Evolutionary conservation across 2,797 vertebrate genomes (phyloP).

Genomic region (Masticophis lateralis): DNA sequence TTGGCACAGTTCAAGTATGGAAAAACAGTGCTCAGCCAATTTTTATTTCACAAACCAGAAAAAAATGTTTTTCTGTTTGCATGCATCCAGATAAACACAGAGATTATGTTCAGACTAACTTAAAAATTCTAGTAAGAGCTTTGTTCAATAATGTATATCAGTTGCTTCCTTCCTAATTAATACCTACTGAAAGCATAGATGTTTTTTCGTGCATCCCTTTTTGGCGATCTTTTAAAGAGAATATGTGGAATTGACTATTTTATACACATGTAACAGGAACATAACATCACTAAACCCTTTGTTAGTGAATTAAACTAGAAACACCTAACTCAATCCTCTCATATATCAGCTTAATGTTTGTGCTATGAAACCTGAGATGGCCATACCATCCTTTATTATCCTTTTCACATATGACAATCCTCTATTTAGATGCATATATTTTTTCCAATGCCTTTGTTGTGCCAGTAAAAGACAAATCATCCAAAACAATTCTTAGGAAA

Average conservation of each 20-base stretch:
- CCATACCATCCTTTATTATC: background rate
- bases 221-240: background rate
- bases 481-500: background rate
- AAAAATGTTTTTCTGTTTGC: background rate
- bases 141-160: background rate
- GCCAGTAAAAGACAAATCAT: background rate
- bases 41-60: slow-evolving; percentile 3
- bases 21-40: background rate
- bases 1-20: background rate
- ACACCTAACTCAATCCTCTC: background rate
- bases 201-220: background rate
- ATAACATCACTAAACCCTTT: background rate
- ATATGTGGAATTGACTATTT: background rate
- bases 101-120: background rate
- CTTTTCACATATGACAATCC: background rate
- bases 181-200: background rate
- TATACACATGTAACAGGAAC: background rate
- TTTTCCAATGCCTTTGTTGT: background rate
- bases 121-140: slow-evolving; percentile 16
- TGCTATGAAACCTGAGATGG: background rate
- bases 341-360: background rate
- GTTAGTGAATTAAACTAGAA: background rate
- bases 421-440: background rate
- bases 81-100: background rate
- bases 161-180: background rate